Percentiles rank a stretch among this genome's conserved stretches.
Conservation (phyloP, 1,140 invertebrate genomes). For the Tetraneura akinire region DNA sequence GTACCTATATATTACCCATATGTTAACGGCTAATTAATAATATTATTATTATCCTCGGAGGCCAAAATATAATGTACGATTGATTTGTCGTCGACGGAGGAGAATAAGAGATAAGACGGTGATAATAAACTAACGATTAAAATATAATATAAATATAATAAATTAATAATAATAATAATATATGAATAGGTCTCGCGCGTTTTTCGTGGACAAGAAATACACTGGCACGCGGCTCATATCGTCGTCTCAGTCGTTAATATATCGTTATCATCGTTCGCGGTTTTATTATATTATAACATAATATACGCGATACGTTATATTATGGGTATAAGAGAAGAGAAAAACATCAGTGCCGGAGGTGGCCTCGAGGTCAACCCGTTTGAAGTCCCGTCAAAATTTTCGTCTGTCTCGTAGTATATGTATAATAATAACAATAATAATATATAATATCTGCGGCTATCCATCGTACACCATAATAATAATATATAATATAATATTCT, state of each 20-base stretch:
- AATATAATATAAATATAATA: no score
- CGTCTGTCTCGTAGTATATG: not conserved
- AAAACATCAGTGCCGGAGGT: not conserved
- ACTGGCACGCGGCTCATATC: not conserved
- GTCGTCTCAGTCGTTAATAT: not conserved
- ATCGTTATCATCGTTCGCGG: not conserved
- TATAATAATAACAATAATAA: not conserved
- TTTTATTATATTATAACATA: not conserved
- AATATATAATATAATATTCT: not conserved
- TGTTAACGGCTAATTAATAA: no score
- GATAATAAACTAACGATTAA: no score
- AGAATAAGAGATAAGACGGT: no score
- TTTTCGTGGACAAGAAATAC: not conserved
- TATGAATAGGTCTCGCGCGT: no score
- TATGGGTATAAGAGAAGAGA: no score
- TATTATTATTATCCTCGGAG: no score
- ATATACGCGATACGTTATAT: not conserved
- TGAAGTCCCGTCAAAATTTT: conserved; percentile 34
- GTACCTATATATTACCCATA: no score
- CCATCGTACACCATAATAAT: not conserved
- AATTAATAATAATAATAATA: no score
- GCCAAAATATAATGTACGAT: no score
- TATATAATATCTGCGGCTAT: not conserved
- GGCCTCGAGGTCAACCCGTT: conserved; percentile 41
- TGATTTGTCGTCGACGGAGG: no score